Evolutionary conservation across 2,888 invertebrate species (phyloP).

Genomic region (Melieria picta): DNA sequence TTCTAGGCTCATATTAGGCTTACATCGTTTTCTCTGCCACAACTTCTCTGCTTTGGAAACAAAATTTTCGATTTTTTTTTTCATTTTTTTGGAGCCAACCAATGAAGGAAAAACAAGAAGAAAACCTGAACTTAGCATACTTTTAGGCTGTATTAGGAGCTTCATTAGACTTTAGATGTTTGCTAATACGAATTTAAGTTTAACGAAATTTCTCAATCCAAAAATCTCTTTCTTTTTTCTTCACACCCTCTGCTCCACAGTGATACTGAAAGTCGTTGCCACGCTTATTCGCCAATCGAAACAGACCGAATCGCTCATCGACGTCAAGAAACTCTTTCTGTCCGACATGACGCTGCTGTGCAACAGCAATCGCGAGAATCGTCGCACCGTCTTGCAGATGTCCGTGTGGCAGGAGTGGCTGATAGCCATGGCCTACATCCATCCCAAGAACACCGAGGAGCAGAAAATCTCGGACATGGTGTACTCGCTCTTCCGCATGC

Average conservation of each 20-base stretch:
- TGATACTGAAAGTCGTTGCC: conserved; percentile 98
- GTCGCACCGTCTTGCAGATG: conserved; percentile 98
- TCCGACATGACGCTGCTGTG: conserved; percentile 98
- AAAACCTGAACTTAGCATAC: no score
- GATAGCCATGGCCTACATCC: conserved; percentile 97
- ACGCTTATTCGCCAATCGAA: conserved; percentile 96
- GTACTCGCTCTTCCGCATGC: conserved; percentile 95
- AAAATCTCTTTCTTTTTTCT: neutral
- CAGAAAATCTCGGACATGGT: conserved; percentile 98
- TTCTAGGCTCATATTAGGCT: no score
- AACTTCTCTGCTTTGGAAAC: no score
- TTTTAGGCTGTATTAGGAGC: no score
- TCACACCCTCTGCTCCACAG: conserved; percentile 66
- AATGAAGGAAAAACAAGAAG: no score
- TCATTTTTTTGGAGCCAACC: no score
- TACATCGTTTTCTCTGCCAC: no score
- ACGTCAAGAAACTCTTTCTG: conserved; percentile 95
- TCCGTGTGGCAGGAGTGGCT: conserved; percentile 99
- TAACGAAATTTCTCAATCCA: no score
- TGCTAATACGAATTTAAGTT: no score
- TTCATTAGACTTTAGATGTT: no score
- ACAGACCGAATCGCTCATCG: conserved; percentile 87
- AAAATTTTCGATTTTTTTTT: no score
- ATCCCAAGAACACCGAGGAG: conserved; percentile 93
- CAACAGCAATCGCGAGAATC: conserved; percentile 96